These are phyloP conservation scores for Flexamia atlantica DNA, from an alignment of 2,888 invertebrate genomes.

Conservation along the genomic window DNA sequence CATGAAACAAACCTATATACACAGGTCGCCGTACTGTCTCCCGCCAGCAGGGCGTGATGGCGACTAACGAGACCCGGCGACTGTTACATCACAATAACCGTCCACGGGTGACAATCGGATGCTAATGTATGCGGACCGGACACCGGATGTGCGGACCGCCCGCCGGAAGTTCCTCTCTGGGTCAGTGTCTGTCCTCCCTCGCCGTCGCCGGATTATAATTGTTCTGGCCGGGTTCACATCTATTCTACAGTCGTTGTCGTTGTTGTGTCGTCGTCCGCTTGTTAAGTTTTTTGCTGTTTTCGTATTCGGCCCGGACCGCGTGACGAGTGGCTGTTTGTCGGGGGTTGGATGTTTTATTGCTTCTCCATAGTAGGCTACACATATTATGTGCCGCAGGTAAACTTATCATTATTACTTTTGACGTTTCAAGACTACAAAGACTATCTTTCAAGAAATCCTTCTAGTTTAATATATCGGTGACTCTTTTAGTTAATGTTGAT, in stretches of 20 bases:
- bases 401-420: too few species aligned
- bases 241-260: background rate
- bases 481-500: too few species aligned
- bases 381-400: too few species aligned
- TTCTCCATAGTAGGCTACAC: too few species aligned
- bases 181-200: slow-evolving; percentile 16
- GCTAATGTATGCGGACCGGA: slow-evolving; percentile 41
- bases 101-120: slow-evolving; percentile 10
- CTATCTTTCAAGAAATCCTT: too few species aligned
- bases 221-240: slow-evolving; percentile 26
- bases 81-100: background rate
- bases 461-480: too few species aligned
- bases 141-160: slow-evolving; percentile 38
- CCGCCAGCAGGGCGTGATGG: too few species aligned
- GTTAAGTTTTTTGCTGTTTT: slow-evolving; percentile 7
- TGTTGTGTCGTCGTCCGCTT: too few species aligned
- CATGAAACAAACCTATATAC: too few species aligned
- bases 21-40: too few species aligned
- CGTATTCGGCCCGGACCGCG: background rate
- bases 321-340: background rate
- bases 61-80: background rate
- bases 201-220: slow-evolving; percentile 33
- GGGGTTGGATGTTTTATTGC: background rate
- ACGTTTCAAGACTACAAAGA: too few species aligned
- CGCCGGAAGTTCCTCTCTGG: slow-evolving; percentile 52